Base-by-base conservation (phyloP, 2,113 vertebrate genomes). In the Trogon melanurus region DNA sequence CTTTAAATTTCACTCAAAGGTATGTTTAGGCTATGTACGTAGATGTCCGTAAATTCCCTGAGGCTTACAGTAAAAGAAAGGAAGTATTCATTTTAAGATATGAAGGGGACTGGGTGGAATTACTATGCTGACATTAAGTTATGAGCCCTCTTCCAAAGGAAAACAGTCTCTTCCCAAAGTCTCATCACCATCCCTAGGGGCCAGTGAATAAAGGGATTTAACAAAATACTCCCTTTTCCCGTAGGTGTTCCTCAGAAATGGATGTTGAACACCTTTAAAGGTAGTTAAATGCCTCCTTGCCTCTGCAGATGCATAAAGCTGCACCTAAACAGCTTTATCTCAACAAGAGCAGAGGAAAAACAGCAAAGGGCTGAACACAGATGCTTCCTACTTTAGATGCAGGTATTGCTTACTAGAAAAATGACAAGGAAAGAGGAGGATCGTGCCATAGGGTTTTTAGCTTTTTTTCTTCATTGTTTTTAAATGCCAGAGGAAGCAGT, bases 1-100 rank as follows among this genome's bases (percentile, higher is more conserved):
- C 61, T 95, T 88, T 78, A 41, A 88, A 1, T 66, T 79, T 60
- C 54, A 82, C 10, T 57, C 53, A 62, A 58, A 82, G 38, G 8
- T 58, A 26, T 25, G 61, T 47, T 87, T 81, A 60, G 34, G 47
- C 47, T 27, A 5, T 15, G 25, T 25, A 41, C 0, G 0, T 23
- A 21, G 23, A 26, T 20, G 17, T 58, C 50, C 48, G 27, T 69
- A 64, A 81, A 69, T 44, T 72, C 21, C 30, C 14, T 0, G 1
- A 9, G 5, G 16, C 26, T 84, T 74, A 27, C 17, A 79, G 27
- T 56, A 57, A 75, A 84, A 88, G 22, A 34, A 51, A 61, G 34
- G 34, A 32, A 51, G 0, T 30, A 38, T 36, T 65, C 1, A 2
- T 12, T 65, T n/a, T 29, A 48, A 56, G 41, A n/a, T 32, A 10